Evolutionary conservation across 2,797 vertebrate genomes (phyloP), one percentile per base, ranked within the genome.

Genomic region (Neosilurus mollespiculum): DNA sequence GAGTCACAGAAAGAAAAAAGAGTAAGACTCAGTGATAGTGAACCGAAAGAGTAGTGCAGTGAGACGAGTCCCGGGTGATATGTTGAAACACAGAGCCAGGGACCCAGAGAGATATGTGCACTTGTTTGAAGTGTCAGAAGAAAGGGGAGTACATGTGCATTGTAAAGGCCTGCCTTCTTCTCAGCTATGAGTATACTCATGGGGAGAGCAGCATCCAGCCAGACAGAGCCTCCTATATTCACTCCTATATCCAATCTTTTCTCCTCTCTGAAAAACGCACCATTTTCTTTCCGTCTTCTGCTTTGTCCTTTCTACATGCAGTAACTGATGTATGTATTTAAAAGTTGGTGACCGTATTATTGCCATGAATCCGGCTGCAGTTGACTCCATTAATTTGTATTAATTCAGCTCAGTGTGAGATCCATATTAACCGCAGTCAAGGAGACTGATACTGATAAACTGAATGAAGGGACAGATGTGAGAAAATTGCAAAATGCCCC

Each of bases 341-440:
- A 77, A 77, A 77, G 56, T 37, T 22, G 18, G 54, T 37, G 54
- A 59, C 54, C 30, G 20, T 77, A 43, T 77, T n/a, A 77, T 61
- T 61, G 59, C 59, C 83, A 62, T 86, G 84, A 37, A 83, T 83
- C 67, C 64, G 54, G 66, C 75, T 80, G 85, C 86, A 70, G 89
- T 88, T 65, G 80, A 64, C 86, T 65, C 86, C 82, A 83, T 88
- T 89, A 85, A 89, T 90, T 89, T 85, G 76, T 72, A 86, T 71
- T 86, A 85, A 88, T 89, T 89, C 87, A 80, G 85, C 87, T 89
- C 85, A 30, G 81, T 87, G 3, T 86, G 86, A 86, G 84, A 89
- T 88, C 83, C 65, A 85, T 87, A 87, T 85, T 62, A 81, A 91
- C 64, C 58, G 54, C 85, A 83, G 86, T 84, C 85, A 70, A 76